Conservation (phyloP, 1,140 invertebrate species). For the Pseudoatta argentina region DNA sequence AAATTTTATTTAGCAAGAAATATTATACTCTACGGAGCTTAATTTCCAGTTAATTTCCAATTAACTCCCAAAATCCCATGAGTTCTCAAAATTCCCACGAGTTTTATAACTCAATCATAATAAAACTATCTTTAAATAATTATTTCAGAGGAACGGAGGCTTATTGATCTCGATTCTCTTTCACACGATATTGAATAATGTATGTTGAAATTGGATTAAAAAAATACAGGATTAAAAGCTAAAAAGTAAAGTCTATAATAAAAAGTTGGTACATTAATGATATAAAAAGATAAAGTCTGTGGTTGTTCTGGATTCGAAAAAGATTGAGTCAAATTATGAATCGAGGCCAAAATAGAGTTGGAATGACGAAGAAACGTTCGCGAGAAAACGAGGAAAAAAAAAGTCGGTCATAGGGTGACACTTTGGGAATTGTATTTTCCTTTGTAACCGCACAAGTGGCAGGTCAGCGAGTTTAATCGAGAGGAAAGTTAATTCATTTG, state of each 20-base stretch:
- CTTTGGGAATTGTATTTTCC: slow-evolving; percentile 53
- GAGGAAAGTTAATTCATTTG: slow-evolving; percentile 52
- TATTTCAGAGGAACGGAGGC: background rate
- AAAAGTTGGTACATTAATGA: background rate
- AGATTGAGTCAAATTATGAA: slow-evolving; percentile 18
- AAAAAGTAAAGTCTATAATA: background rate
- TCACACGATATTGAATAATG: background rate
- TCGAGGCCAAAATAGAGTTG: background rate
- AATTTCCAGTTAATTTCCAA: too few relatives aligned
- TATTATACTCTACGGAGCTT: background rate
- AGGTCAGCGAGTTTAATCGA: slow-evolving; percentile 19
- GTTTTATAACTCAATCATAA: slow-evolving; percentile 6
- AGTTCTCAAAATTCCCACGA: background rate
- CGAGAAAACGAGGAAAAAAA: background rate
- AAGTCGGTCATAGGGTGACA: slow-evolving; percentile 44
- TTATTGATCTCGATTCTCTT: background rate
- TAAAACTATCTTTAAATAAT: background rate
- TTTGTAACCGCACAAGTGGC: slow-evolving; percentile 40
- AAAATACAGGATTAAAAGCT: background rate
- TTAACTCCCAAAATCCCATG: background rate
- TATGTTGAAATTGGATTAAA: background rate
- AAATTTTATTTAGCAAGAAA: slow-evolving; percentile 31
- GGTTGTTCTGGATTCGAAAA: background rate
- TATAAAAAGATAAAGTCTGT: background rate
- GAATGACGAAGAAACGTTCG: background rate